phyloP scores from a whole-genome alignment of 64 coral and sea anemone genomes.

The Stichodactyla mertensii region DNA sequence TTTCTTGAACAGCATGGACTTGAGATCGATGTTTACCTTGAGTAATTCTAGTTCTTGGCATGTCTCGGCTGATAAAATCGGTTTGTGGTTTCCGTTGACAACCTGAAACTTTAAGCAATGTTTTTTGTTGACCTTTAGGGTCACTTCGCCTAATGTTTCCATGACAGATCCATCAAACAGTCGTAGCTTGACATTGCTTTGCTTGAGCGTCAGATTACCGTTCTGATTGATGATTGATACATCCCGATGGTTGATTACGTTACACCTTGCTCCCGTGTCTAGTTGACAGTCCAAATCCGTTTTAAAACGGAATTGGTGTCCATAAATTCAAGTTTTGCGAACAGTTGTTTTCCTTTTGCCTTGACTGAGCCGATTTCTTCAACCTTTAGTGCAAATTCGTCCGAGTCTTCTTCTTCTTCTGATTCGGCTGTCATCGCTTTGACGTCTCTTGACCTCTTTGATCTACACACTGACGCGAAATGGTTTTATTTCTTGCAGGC shows the following conservation, averaged over 20 bases:
- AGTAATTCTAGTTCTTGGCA: conserved; percentile 44
- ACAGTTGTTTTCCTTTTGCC: conserved; percentile 15
- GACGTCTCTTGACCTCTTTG: background rate
- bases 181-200: conserved; percentile 29
- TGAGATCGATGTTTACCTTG: conserved; percentile 38
- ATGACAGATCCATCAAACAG: conserved; percentile 37
- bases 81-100: conserved; percentile 2
- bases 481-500: conserved; percentile 6
- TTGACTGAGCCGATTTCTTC: background rate
- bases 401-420: background rate
- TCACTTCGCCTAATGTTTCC: conserved; percentile 17
- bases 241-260: background rate
- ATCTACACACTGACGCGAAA: conserved; percentile 18
- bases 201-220: conserved; percentile 9
- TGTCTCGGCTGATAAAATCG: conserved; percentile 22
- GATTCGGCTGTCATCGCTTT: background rate
- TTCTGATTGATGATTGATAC: conserved; percentile 31
- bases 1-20: background rate
- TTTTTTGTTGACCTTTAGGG: conserved; percentile 13
- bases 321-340: background rate
- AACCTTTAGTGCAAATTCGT: background rate
- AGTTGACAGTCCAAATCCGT: conserved; percentile 15
- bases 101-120: conserved; percentile 23
- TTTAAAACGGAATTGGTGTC: background rate
- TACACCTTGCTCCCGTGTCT: conserved; percentile 22